Conservation (phyloP, 1,140 invertebrate species). For the Parasteatoda tepidariorum region DNA sequence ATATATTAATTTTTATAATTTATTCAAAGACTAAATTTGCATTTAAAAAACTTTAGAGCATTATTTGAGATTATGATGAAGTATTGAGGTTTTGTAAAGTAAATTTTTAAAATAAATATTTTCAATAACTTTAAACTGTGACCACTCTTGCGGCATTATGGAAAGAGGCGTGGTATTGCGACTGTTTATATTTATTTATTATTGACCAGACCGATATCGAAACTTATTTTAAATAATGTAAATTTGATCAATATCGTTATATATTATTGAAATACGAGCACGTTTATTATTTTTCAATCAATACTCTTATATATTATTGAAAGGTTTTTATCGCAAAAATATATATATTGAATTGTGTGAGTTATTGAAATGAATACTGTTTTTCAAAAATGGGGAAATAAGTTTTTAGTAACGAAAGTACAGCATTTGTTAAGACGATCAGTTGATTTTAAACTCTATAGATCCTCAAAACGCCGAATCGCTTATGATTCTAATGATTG, state of each 20-base stretch:
- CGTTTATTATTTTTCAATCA: no score
- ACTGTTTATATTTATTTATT: constrained; percentile 18
- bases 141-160: background rate
- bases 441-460: background rate
- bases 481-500: background rate
- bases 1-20: no score
- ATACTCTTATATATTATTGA: no score
- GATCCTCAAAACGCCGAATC: background rate
- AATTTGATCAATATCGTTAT: no score
- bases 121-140: background rate
- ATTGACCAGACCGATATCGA: no score
- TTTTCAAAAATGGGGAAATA: constrained; percentile 54
- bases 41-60: no score
- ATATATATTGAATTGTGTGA: background rate
- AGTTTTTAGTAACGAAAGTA: constrained; percentile 26
- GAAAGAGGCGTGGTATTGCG: constrained; percentile 13
- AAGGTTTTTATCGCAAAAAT: background rate
- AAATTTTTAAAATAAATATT: no score
- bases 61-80: no score
- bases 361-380: constrained; percentile 47
- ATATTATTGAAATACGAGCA: no score
- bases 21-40: no score
- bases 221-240: no score
- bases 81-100: no score
- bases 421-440: constrained; percentile 15